These are phyloP conservation scores for Craniophora ligustri DNA, from an alignment of 2,888 invertebrate genomes.

Conservation along the genomic window DNA sequence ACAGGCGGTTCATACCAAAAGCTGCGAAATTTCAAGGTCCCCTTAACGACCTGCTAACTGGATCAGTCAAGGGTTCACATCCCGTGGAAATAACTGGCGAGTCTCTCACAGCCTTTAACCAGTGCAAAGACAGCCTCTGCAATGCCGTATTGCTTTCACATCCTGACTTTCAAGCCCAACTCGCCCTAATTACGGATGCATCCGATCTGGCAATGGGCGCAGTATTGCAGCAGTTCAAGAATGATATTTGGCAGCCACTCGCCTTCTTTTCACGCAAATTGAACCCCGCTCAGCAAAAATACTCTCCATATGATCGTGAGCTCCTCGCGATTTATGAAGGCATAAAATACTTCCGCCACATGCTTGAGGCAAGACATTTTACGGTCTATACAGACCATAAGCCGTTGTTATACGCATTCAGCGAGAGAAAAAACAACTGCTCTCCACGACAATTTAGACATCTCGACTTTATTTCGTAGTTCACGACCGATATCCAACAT, in stretches of 20 bases:
- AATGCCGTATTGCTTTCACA: slow-evolving; percentile 1
- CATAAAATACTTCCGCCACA: slow-evolving; percentile 11
- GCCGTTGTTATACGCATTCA: not conserved
- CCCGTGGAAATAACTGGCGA: not conserved
- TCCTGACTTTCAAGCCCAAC: not conserved
- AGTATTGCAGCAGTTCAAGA: not conserved
- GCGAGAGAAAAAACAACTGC: not conserved
- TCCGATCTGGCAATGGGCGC: not conserved
- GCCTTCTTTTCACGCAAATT: not conserved
- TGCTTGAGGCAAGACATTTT: slow-evolving; percentile 23
- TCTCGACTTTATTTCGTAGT: slow-evolving; percentile 1
- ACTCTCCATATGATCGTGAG: slow-evolving; percentile 8
- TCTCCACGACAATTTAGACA: slow-evolving; percentile 2
- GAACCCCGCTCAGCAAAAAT: not conserved
- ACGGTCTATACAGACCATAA: slow-evolving; percentile 51
- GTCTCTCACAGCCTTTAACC: not conserved
- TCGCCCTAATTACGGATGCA: slow-evolving; percentile 6
- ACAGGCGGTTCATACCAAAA: slow-evolving; percentile 1
- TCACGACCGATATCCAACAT: not conserved
- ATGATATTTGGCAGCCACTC: not conserved
- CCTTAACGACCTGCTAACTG: not conserved
- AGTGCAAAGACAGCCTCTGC: slow-evolving; percentile 2
- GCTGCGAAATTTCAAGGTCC: not conserved
- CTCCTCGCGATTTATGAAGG: slow-evolving; percentile 13
- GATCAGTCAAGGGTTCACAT: not conserved